Percentiles rank a stretch among this genome's conserved stretches.
Conservation (phyloP, 2,113 vertebrate species). For the Pyrgilauda ruficollis region DNA sequence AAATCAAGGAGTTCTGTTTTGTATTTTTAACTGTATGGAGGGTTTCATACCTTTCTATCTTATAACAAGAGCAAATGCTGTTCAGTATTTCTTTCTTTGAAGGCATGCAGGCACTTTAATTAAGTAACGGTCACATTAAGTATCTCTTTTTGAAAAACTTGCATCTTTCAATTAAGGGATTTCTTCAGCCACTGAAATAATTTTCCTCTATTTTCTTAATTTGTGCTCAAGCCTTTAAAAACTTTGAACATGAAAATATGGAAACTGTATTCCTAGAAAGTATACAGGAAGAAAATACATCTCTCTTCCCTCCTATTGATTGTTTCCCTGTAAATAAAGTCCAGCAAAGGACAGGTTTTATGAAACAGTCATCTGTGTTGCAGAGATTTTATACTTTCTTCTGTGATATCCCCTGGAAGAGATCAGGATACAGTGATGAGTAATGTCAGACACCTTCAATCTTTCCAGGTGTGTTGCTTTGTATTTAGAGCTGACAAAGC, state of each 20-base stretch:
- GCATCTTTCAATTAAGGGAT: rapidly evolving
- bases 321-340: background rate
- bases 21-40: background rate
- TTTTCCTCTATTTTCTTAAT: background rate
- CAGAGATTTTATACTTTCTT: background rate
- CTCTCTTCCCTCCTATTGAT: background rate
- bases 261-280: background rate
- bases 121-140: background rate
- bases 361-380: background rate
- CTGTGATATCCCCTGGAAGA: background rate
- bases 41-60: background rate
- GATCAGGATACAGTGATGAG: background rate
- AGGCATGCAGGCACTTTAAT: background rate
- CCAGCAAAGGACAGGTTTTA: background rate
- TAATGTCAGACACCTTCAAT: background rate
- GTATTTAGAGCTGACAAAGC: background rate
- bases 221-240: background rate
- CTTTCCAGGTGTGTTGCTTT: background rate
- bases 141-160: background rate
- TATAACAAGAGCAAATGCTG: background rate
- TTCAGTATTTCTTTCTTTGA: background rate
- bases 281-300: background rate
- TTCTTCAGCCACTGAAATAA: background rate
- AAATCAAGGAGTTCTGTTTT: background rate
- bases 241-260: background rate